Evolutionary conservation across 2,113 vertebrate genomes (phyloP).

Genomic region (Okapia johnstoni): DNA sequence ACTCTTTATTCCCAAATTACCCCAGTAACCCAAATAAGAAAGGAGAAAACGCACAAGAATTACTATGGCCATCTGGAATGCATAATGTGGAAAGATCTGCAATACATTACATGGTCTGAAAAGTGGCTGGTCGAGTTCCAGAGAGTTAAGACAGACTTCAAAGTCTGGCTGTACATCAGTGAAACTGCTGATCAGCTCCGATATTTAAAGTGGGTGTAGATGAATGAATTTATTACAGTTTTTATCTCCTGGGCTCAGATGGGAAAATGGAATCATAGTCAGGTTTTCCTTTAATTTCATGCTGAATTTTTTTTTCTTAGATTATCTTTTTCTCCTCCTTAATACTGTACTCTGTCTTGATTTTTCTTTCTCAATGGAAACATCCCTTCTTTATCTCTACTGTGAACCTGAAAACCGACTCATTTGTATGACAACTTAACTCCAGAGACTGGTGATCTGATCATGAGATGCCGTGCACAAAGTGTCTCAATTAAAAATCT

Average conservation of each 20-base stretch:
- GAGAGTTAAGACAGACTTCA: slow-evolving; percentile 89
- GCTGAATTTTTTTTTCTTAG: slow-evolving; percentile 67
- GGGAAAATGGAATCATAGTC: slow-evolving; percentile 76
- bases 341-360: slow-evolving; percentile 18
- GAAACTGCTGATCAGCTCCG: slow-evolving; percentile 81
- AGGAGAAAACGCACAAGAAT: slow-evolving; percentile 79
- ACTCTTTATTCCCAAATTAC: slow-evolving; percentile 75
- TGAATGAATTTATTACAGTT: slow-evolving; percentile 89
- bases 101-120: slow-evolving; percentile 88
- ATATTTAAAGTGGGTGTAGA: slow-evolving; percentile 87
- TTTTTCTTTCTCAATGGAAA: slow-evolving; percentile 10
- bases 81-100: slow-evolving; percentile 85
- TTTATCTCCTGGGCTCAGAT: slow-evolving; percentile 82
- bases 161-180: slow-evolving; percentile 88
- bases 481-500: not conserved
- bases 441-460: not conserved
- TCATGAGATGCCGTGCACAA: not conserved
- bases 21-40: slow-evolving; percentile 78
- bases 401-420: not conserved
- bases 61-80: slow-evolving; percentile 84
- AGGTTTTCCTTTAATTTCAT: slow-evolving; percentile 76
- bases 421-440: not conserved
- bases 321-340: slow-evolving; percentile 51
- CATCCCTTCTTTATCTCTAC: slow-evolving; percentile 35
- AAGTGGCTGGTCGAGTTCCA: slow-evolving; percentile 87